phyloP scores from a whole-genome alignment of 2,888 invertebrate species.

The Dolomedes plantarius region DNA sequence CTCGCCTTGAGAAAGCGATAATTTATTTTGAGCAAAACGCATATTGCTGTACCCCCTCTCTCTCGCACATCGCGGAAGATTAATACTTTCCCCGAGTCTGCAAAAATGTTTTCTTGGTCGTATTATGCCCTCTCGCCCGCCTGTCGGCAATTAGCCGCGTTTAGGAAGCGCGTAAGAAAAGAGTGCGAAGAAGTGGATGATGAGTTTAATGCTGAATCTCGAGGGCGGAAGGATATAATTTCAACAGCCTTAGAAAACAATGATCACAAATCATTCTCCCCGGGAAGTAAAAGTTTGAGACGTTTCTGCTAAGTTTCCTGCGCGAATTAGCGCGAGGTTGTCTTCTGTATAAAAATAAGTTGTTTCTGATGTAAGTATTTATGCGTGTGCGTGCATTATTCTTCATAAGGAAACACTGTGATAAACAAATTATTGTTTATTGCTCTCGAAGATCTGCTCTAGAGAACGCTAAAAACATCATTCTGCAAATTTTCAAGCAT shows the following conservation, averaged over 20 bases:
- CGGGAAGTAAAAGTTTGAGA: neutral
- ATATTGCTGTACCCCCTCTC: neutral
- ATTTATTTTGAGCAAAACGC: slow-evolving; percentile 6
- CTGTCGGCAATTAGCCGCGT: slow-evolving; percentile 4
- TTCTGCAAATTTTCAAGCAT: no score
- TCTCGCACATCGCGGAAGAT: neutral
- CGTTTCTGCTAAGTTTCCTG: neutral
- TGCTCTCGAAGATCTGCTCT: no score
- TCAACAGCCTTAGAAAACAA: slow-evolving; percentile 2
- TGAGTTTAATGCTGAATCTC: slow-evolving; percentile 14
- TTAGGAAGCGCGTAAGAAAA: slow-evolving; percentile 13
- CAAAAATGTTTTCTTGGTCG: slow-evolving; percentile 12
- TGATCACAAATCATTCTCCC: slow-evolving; percentile 7
- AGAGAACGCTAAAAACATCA: no score
- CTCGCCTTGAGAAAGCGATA: neutral
- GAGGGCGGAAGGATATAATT: slow-evolving; percentile 10
- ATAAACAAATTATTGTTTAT: neutral
- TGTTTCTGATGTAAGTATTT: neutral
- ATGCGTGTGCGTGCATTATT: neutral
- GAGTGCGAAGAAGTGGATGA: slow-evolving; percentile 3
- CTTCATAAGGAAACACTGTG: neutral
- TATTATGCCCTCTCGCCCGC: neutral
- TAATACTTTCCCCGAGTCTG: neutral
- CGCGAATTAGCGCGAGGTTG: neutral
- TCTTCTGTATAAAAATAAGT: neutral